A percentile compares a stretch with the other conserved stretches of the same genome.
Evolutionary conservation across 2,888 invertebrate genomes (phyloP).

Genomic region (Alloplasta piceator): DNA sequence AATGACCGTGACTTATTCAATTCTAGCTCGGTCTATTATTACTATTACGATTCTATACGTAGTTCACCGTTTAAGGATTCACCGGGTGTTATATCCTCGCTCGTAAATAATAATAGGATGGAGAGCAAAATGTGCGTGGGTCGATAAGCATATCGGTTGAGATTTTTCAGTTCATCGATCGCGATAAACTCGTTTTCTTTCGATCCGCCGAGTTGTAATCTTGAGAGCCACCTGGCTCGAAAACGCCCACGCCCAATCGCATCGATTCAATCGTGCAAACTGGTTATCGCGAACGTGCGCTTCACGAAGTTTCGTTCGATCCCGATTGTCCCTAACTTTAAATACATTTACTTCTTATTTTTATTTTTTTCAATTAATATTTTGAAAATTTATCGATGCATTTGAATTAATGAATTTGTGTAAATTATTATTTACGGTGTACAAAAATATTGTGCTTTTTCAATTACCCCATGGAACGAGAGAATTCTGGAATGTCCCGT

Average conservation of each 20-base stretch:
- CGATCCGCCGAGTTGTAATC: neutral
- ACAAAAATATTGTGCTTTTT: no score
- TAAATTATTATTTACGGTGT: no score
- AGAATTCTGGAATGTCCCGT: no score
- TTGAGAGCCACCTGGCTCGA: conserved; percentile 67
- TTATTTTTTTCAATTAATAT: no score
- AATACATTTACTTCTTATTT: no score
- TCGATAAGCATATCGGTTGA: conserved; percentile 17
- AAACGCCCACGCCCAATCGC: conserved; percentile 72
- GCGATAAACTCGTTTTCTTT: conserved; percentile 44
- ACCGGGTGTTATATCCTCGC: conserved; percentile 31
- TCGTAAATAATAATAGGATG: conserved; percentile 51
- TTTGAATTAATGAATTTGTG: no score
- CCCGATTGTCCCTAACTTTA: neutral
- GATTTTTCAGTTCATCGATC: conserved; percentile 50
- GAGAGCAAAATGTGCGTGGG: conserved; percentile 45
- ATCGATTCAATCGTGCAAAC: conserved; percentile 48
- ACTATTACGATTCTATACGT: conserved; percentile 17
- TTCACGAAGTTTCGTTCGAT: conserved; percentile 15
- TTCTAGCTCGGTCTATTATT: conserved; percentile 10
- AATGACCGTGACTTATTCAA: conserved; percentile 44
- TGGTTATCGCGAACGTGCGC: conserved; percentile 52
- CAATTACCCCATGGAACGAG: no score
- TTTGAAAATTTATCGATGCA: no score
- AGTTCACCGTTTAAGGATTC: conserved; percentile 17